Evolutionary conservation across 2,113 vertebrate genomes (phyloP), one percentile per base, ranked within the genome.

Genomic region (Mus pahari): DNA sequence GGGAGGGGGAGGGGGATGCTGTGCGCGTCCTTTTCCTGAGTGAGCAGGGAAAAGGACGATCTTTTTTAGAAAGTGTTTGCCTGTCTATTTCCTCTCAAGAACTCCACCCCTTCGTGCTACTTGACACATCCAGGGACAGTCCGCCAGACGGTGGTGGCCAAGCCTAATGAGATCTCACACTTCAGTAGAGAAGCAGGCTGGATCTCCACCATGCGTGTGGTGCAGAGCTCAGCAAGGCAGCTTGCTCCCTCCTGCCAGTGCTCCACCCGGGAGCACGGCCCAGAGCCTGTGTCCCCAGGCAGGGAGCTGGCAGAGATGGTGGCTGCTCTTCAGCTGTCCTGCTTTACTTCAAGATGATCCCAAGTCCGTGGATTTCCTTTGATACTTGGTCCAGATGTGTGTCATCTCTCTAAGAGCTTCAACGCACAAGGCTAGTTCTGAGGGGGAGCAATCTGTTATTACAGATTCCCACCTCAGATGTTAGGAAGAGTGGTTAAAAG

Each of bases 61-160:
- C 24, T 31, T 42, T 64, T 86, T 77, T 36, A 12, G 8, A 33
- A 33, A 64, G 83, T 58, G 73, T 94, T 73, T 93, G 89, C n/a
- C 92, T 28, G 48, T 86, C 70, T 74, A 73, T 91, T 97, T 96
- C 94, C 95, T 96, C 89, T 90, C 26, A 83, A 95, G 92, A 97
- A 95, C 77, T 94, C 95, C 7, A 0, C 92, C 94, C 92, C 75
- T 90, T 19, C 22, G 62, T 75, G 55, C 70, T 74, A 71, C 22
- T n/a, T 89, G 86, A 97, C 71, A 82, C 89, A 90, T 14, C 4
- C 10, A 86, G 84, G 73, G 50, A 45, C 64, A 39, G 75, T 90
- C 19, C n/a, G 31, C 33, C 78, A 91, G 45, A 91, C 26, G 70
- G 58, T 33, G 74, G 70, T 50, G 66, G 5, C 3, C 13, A 68